Conservation (phyloP, 2,888 invertebrate genomes). For the Tuta absoluta region DNA sequence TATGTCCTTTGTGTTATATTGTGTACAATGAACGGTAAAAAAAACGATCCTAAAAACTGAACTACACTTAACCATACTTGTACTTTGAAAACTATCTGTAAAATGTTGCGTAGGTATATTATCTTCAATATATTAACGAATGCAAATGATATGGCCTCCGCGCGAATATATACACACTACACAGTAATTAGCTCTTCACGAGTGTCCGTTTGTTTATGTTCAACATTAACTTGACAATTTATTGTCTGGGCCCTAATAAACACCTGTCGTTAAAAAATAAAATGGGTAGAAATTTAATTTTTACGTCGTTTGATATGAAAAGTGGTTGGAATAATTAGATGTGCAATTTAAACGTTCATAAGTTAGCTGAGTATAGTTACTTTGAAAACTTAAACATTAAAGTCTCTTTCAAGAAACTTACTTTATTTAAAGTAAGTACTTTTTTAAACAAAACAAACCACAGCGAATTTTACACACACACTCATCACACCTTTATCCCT, state of each 20-base stretch:
- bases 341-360: not conserved
- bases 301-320: not conserved
- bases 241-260: not conserved
- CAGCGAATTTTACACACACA: no score
- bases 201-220: constrained; percentile 3
- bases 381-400: no score
- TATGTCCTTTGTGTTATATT: no score
- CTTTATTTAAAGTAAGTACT: no score
- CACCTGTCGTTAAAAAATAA: constrained; percentile 7
- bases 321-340: not conserved
- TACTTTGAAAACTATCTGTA: constrained; percentile 3
- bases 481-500: no score
- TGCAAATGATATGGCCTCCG: constrained; percentile 7
- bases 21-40: no score
- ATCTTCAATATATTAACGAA: not conserved
- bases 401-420: no score
- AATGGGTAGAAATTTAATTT: not conserved
- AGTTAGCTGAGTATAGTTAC: not conserved
- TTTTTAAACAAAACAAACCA: no score
- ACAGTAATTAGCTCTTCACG: constrained; percentile 6
- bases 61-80: not conserved
- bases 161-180: not conserved
- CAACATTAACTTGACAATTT: constrained; percentile 10
- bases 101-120: not conserved
- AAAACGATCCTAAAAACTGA: no score